Evolutionary conservation across 2,888 invertebrate genomes (phyloP).

Genomic region (Lamellibrachia satsuma): DNA sequence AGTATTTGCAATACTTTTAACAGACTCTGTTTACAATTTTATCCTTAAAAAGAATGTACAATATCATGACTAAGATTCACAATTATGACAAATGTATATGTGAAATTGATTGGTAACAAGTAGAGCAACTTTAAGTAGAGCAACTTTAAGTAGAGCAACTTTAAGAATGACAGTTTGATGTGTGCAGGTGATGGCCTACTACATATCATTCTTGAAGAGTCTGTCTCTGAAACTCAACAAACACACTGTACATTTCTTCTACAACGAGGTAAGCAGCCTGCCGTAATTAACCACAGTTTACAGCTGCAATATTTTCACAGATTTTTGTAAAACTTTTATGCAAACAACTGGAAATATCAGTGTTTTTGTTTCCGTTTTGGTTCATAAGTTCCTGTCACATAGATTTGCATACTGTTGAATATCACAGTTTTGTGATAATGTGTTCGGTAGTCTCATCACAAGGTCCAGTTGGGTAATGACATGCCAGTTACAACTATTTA

Average conservation of each 20-base stretch:
- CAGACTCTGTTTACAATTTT: too few relatives aligned
- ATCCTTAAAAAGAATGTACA: too few relatives aligned
- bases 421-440: neutral
- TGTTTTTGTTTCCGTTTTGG: neutral
- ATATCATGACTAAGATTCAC: too few relatives aligned
- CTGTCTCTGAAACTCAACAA: slow-evolving; percentile 95
- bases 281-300: neutral
- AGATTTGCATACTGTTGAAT: neutral
- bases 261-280: slow-evolving; percentile 81
- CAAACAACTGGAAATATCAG: neutral
- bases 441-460: neutral
- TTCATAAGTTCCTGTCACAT: neutral
- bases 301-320: neutral
- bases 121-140: neutral
- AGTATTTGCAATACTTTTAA: too few relatives aligned
- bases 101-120: neutral
- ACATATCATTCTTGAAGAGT: slow-evolving; percentile 98
- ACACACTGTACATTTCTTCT: slow-evolving; percentile 99
- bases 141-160: neutral
- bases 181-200: slow-evolving; percentile 89
- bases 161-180: neutral
- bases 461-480: neutral
- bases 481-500: too few relatives aligned
- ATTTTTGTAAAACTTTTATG: neutral
- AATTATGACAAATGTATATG: too few relatives aligned